A percentile compares a stretch with the other conserved stretches of the same genome.
These are phyloP conservation scores for Chlamydotis undulata DNA, from an alignment of 2,113 vertebrate genomes.

Conservation along the genomic window DNA sequence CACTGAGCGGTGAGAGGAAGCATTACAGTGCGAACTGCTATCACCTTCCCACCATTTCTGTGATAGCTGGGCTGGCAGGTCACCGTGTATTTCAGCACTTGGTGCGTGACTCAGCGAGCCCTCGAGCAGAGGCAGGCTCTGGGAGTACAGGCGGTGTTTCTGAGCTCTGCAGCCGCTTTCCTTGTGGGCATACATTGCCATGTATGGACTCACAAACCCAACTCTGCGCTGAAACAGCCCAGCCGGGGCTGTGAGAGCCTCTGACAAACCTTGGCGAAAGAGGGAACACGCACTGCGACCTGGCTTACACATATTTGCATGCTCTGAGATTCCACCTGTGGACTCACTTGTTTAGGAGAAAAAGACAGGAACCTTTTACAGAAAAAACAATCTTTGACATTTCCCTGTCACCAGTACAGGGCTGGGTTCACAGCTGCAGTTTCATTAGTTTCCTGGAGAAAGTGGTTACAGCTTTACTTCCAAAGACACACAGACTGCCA, in stretches of 20 bases:
- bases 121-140: not conserved
- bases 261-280: fast-evolving
- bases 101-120: not conserved
- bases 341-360: not conserved
- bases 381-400: not conserved
- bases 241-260: not conserved
- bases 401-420: not conserved
- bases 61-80: not conserved
- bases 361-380: not conserved
- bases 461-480: not conserved
- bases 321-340: not conserved
- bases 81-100: fast-evolving
- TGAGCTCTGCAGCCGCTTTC: not conserved
- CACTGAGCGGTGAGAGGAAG: fast-evolving
- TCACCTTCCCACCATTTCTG: not conserved
- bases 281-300: not conserved
- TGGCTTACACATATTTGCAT: fast-evolving
- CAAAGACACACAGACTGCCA: not conserved
- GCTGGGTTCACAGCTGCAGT: not conserved
- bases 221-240: fast-evolving
- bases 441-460: not conserved
- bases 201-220: not conserved
- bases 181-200: not conserved
- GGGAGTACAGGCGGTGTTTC: not conserved
- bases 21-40: not conserved